Evolutionary conservation across 2,113 vertebrate species (phyloP).

Genomic region (Zosterops hypoxanthus): DNA sequence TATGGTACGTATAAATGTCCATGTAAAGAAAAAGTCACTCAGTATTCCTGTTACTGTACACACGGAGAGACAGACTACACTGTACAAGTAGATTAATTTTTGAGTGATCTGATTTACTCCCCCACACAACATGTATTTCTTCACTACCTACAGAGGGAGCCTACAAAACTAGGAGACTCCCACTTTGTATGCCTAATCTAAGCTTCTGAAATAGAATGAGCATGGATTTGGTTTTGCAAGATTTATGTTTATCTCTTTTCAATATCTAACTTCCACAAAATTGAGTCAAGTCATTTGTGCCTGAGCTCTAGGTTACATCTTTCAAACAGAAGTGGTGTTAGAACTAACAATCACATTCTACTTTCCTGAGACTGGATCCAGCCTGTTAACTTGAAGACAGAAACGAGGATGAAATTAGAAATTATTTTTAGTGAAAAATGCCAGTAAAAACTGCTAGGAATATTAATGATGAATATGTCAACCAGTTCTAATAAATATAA

Average conservation of each 20-base stretch:
- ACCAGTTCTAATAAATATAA: neutral
- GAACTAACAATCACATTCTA: neutral
- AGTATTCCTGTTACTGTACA: neutral
- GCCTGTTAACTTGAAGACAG: neutral
- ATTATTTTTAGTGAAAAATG: neutral
- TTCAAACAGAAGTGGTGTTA: neutral
- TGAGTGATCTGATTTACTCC: neutral
- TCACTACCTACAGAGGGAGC: neutral
- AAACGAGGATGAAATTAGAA: neutral
- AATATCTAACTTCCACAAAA: neutral
- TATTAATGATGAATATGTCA: neutral
- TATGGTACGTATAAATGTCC: neutral
- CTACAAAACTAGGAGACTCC: neutral
- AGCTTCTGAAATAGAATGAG: neutral
- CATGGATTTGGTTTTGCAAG: neutral
- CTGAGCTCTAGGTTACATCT: neutral
- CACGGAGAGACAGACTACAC: neutral
- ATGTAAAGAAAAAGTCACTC: neutral
- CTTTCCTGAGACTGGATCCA: neutral
- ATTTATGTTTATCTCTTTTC: slow-evolving; percentile 8
- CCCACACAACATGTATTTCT: neutral
- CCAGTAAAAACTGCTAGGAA: neutral
- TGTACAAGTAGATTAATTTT: neutral
- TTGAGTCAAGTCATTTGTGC: neutral
- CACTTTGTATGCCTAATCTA: neutral